Base-by-base conservation (phyloP, 2,113 vertebrate species). In the Urocitellus parryii region DNA sequence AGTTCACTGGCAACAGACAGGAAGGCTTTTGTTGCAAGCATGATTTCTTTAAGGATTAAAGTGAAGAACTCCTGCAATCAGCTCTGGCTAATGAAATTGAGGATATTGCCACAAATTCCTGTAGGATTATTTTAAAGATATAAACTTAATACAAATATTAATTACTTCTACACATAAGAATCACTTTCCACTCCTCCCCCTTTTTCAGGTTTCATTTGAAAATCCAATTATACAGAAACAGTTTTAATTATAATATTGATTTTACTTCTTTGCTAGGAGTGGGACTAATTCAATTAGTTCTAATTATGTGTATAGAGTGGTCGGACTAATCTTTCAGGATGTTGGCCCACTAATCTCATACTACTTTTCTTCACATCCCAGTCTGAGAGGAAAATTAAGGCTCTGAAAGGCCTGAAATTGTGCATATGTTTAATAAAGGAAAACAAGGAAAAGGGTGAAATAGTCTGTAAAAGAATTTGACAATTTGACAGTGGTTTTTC, bases 211-310 rank as follows among this genome's bases (percentile, higher is more conserved):
- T 97, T 98, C 79, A 94, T 97, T 98, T 97, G 97, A 97, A 97
- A 95, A 98, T 95, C 90, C 90, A 95, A 81, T 98, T 98, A 97
- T 92, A 97, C 96, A 97, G 85, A 91, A 98, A 98, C 17, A 97
- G 79, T 97, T 98, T 98, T 97, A 98, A 93, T 97, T 98, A 97
- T 95, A 98, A 97, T 97, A 93, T 95, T 98, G 86, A 98, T 97
- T 96, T 98, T 96, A 92, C 24, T 83, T 96, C 92, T 98, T 97
- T 98, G 58, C 32, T 76, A 93, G 67, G 73, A 97, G n/a, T 95
- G 91, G 94, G 96, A 95, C 70, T 97, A 97, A 98, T 98, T 98
- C 61, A 98, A 95, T 98, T 98, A 97, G 95, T 98, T 98, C 90
- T 97, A 98, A 97, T 97, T 98, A 97, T 96, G 74, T 96, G 82